Percentiles rank a stretch among this genome's conserved stretches.
These are phyloP conservation scores for Rhinoraja longicauda DNA, from an alignment of 2,797 vertebrate genomes.

Conservation along the genomic window DNA sequence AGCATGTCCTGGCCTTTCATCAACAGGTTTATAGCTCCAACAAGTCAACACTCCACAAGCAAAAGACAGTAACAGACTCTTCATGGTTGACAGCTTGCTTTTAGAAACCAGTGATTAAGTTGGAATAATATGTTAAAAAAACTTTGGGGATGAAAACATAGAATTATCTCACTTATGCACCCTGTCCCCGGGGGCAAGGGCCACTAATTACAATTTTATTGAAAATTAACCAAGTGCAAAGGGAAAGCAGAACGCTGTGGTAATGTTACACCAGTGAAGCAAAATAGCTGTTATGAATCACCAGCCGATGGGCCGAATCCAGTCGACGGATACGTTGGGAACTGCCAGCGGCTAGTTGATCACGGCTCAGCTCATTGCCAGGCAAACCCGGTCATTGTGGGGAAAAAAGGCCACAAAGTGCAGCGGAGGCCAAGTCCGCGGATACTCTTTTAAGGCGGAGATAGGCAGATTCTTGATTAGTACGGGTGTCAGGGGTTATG, in stretches of 20 bases:
- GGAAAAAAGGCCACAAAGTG: too few species aligned
- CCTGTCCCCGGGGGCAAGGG: too few species aligned
- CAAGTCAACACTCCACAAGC: neutral
- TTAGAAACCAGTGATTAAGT: neutral
- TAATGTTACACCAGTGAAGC: neutral
- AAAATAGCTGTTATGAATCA: neutral
- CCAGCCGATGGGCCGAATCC: neutral
- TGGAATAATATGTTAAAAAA: neutral
- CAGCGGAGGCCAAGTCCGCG: too few species aligned
- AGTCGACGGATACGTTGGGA: too few species aligned
- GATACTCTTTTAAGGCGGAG: too few species aligned
- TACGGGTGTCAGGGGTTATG: too few species aligned
- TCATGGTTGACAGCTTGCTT: neutral
- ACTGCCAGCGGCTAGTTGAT: too few species aligned
- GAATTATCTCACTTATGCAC: neutral
- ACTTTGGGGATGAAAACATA: neutral
- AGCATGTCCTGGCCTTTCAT: neutral
- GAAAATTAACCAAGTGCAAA: neutral
- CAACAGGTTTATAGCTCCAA: constrained; percentile 14
- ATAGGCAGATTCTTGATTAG: too few species aligned
- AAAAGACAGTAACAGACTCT: neutral
- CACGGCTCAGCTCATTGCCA: too few species aligned
- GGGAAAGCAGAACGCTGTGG: neutral
- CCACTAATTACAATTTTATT: neutral
- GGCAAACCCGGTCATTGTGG: too few species aligned